A percentile compares a stretch with the other conserved stretches of the same genome.
Conservation (phyloP, 2,797 vertebrate genomes). For the Enteromius paludinosus region DNA sequence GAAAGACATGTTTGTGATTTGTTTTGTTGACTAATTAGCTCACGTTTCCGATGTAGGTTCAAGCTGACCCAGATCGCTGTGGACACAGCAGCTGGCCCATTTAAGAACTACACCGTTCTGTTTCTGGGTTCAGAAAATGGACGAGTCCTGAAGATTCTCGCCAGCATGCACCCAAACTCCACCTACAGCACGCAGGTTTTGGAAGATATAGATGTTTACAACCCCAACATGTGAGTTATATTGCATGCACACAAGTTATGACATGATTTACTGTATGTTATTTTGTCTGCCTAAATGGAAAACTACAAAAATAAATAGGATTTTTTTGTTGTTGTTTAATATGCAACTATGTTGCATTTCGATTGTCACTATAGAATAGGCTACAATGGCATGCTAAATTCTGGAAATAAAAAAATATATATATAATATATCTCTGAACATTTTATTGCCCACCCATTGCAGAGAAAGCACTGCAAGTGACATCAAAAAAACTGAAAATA, state of each 20-base stretch:
- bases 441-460: neutral
- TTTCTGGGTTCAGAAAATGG: slow-evolving; percentile 91
- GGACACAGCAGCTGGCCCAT: slow-evolving; percentile 84
- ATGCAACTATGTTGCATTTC: neutral
- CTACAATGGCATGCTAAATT: neutral
- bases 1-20: slow-evolving; percentile 29
- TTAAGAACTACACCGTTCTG: slow-evolving; percentile 85
- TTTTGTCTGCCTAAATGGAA: neutral
- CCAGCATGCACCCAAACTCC: slow-evolving; percentile 76
- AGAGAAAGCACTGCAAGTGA: neutral
- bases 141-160: slow-evolving; percentile 85
- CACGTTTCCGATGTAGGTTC: slow-evolving; percentile 68
- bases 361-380: neutral
- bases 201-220: slow-evolving; percentile 89
- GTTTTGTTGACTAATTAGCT: slow-evolving; percentile 50
- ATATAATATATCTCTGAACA: too few relatives aligned
- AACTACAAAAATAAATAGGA: neutral
- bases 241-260: neutral
- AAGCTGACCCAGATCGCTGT: slow-evolving; percentile 90
- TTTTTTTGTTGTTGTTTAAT: neutral
- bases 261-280: neutral
- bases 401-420: too few relatives aligned
- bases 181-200: slow-evolving; percentile 81
- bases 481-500: neutral
- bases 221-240: slow-evolving; percentile 81